Evolutionary conservation across 2,888 invertebrate genomes (phyloP).

Genomic region (Melikaiella ostensackeni): DNA sequence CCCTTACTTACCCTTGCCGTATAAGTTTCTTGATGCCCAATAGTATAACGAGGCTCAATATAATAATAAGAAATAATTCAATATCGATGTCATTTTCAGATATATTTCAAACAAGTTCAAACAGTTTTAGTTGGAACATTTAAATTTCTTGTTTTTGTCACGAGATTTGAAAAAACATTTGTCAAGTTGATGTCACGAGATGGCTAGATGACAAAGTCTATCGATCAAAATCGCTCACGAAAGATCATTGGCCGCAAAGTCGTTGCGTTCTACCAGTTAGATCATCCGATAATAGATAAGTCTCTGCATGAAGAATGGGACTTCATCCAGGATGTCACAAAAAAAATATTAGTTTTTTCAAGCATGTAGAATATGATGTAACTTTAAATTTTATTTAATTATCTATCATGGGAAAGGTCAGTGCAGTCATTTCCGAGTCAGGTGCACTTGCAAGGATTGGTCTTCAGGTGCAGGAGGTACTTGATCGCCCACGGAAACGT

Average conservation of each 20-base stretch:
- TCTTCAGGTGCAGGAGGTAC: slow-evolving; percentile 58
- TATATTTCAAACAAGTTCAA: neutral
- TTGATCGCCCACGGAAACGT: slow-evolving; percentile 66
- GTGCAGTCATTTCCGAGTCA: slow-evolving; percentile 56
- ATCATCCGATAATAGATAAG: slow-evolving; percentile 7
- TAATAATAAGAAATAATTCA: no score
- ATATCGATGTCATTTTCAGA: neutral
- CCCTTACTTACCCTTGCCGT: no score
- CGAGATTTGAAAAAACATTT: neutral
- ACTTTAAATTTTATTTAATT: neutral
- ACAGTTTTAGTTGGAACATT: no score
- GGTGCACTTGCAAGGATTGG: slow-evolving; percentile 53
- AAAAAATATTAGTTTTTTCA: neutral
- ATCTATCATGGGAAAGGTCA: slow-evolving; percentile 41
- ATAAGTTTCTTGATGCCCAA: no score
- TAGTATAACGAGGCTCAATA: no score
- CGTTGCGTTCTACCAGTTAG: neutral
- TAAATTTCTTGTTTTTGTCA: neutral
- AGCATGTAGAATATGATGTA: no score
- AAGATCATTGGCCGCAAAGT: neutral
- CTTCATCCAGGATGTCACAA: neutral
- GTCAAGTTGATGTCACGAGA: neutral
- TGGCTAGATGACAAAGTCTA: neutral
- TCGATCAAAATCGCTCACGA: neutral
- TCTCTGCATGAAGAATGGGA: neutral